A percentile compares a stretch with the other conserved stretches of the same genome.
Evolutionary conservation across 2,888 invertebrate genomes (phyloP).

Genomic region (Mimas tiliae): DNA sequence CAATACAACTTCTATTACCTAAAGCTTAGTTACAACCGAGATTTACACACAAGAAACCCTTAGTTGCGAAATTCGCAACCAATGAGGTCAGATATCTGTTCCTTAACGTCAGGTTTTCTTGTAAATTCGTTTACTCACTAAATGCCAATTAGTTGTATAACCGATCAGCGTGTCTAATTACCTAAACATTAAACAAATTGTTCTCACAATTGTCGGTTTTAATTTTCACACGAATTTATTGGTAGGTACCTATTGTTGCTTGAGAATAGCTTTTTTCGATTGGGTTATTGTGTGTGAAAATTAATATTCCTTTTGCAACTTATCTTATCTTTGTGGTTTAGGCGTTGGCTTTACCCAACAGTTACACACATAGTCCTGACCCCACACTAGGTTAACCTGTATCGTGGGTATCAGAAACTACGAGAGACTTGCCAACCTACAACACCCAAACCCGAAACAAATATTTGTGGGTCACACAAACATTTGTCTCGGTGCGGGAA

Average conservation of each 20-base stretch:
- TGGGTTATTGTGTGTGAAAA: neutral
- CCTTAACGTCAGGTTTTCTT: constrained; percentile 8
- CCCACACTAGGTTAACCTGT: too few relatives aligned
- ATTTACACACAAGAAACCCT: too few relatives aligned
- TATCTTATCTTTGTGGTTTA: neutral
- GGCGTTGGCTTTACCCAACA: neutral
- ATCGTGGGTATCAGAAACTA: too few relatives aligned
- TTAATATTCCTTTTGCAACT: neutral
- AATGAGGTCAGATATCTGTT: neutral
- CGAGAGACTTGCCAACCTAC: too few relatives aligned
- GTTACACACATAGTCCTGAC: too few relatives aligned
- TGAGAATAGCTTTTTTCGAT: neutral
- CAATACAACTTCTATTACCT: too few relatives aligned
- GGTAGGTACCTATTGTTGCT: constrained; percentile 17
- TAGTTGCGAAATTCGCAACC: too few relatives aligned
- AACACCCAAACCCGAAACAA: too few relatives aligned
- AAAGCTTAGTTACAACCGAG: too few relatives aligned
- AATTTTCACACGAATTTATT: constrained; percentile 1
- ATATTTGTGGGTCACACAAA: too few relatives aligned
- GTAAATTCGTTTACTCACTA: neutral
- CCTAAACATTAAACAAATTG: constrained; percentile 6
- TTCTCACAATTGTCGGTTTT: neutral
- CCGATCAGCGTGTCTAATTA: neutral
- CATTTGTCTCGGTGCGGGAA: too few relatives aligned
- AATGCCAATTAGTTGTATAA: constrained; percentile 17